These are phyloP conservation scores for Trogon surrucura DNA, from an alignment of 2,113 vertebrate genomes.

Conservation along the genomic window DNA sequence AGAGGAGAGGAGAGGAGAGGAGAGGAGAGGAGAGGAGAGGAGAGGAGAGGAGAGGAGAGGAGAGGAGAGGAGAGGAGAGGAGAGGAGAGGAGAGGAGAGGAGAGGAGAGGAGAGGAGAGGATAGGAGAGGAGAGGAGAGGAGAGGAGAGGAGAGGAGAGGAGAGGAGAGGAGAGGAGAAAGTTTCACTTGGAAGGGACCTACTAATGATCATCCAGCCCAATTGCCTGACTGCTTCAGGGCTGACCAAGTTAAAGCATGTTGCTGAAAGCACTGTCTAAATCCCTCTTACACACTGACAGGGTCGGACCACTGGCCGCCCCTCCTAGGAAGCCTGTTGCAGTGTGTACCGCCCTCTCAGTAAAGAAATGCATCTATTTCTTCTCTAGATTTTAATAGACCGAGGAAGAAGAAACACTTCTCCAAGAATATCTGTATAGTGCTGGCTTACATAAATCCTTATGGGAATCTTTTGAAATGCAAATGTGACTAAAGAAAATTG, in stretches of 20 bases:
- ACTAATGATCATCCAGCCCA: rapidly evolving
- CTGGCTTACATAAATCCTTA: background rate
- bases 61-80: too few relatives aligned
- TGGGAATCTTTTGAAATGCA: background rate
- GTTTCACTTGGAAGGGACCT: background rate
- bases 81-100: too few relatives aligned
- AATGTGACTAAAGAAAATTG: background rate
- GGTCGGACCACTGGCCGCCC: background rate
- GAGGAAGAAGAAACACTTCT: background rate
- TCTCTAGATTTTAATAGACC: background rate
- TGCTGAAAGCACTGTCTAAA: background rate
- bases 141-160: too few relatives aligned
- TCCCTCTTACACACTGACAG: background rate
- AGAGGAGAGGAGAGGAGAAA: too few relatives aligned
- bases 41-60: too few relatives aligned
- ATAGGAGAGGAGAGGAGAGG: too few relatives aligned
- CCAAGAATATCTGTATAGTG: background rate
- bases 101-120: too few relatives aligned
- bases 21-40: too few relatives aligned
- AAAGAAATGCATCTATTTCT: background rate
- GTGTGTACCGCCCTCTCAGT: background rate
- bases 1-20: too few relatives aligned
- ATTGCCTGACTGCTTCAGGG: background rate
- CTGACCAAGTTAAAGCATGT: background rate
- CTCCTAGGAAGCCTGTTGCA: background rate